Conservation (phyloP, 2,113 vertebrate genomes). For the Onychostoma macrolepis region DNA sequence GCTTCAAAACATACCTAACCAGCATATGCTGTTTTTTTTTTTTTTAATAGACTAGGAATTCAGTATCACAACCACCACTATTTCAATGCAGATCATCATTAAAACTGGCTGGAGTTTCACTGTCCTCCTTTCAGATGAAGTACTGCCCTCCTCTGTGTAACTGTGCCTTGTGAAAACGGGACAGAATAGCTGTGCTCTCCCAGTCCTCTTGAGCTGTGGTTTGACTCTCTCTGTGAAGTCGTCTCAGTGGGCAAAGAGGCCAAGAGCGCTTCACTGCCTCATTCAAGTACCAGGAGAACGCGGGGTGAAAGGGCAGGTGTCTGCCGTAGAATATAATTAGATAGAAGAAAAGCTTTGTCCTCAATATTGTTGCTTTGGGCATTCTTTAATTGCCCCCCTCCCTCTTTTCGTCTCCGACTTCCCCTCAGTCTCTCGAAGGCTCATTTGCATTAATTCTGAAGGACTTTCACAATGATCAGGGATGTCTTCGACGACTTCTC, state of each 20-base stretch:
- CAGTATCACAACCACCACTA: not conserved
- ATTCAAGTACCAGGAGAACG: constrained; percentile 49
- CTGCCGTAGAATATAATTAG: constrained; percentile 80
- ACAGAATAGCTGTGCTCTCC: not conserved
- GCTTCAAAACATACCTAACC: too few species aligned
- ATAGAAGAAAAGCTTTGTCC: constrained; percentile 76
- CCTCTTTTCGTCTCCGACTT: constrained; percentile 46
- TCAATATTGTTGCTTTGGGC: constrained; percentile 79
- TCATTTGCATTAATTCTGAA: constrained; percentile 75
- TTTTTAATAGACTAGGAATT: not conserved
- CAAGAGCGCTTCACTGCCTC: constrained; percentile 48
- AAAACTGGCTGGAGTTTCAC: not conserved
- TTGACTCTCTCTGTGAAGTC: constrained; percentile 13
- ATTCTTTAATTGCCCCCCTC: constrained; percentile 79
- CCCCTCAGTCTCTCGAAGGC: constrained; percentile 57
- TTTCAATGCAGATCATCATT: not conserved
- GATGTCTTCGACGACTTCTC: constrained; percentile 62
- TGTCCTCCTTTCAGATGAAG: not conserved
- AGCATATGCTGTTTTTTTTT: too few species aligned
- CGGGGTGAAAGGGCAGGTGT: constrained; percentile 81
- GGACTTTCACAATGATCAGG: constrained; percentile 64
- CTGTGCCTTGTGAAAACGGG: not conserved
- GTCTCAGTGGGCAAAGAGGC: constrained; percentile 44
- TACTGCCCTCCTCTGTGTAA: not conserved
- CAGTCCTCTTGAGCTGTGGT: not conserved